phyloP scores from a whole-genome alignment of 2,797 vertebrate genomes.

The Myripristis jacobus region DNA sequence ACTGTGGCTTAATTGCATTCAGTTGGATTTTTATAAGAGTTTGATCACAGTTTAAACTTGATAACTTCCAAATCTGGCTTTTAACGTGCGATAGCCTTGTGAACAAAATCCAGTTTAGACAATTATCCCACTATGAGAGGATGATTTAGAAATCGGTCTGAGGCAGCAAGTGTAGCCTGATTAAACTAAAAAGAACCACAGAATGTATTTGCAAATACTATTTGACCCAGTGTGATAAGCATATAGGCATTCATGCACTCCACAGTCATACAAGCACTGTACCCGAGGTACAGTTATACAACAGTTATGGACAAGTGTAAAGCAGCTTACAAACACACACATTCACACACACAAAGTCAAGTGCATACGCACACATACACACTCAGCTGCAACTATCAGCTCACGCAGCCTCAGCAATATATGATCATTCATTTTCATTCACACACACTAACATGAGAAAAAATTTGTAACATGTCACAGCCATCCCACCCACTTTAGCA shows the following conservation, averaged over 20 bases:
- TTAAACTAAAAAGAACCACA: background rate
- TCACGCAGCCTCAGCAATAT: conserved; percentile 18
- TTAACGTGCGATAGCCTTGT: conserved; percentile 25
- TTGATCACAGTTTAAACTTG: conserved; percentile 4
- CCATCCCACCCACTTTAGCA: conserved; percentile 32
- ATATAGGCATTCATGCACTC: conserved; percentile 35
- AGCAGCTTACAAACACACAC: conserved; percentile 8
- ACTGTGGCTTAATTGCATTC: conserved; percentile 11
- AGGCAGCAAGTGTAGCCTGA: conserved; percentile 10
- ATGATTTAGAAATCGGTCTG: background rate
- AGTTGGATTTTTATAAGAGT: conserved; percentile 29
- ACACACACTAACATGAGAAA: conserved; percentile 40
- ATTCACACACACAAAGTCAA: background rate
- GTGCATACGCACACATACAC: conserved; percentile 11
- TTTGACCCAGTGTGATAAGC: conserved; percentile 53
- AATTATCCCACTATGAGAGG: conserved; percentile 1
- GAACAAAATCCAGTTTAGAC: conserved; percentile 7
- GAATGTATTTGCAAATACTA: conserved; percentile 32
- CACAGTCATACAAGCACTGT: conserved; percentile 27
- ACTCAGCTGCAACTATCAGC: conserved; percentile 6
- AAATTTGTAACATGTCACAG: conserved; percentile 12
- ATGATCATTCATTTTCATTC: conserved; percentile 31
- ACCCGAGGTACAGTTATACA: conserved; percentile 37
- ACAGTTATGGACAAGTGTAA: conserved; percentile 26
- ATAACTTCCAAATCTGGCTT: conserved; percentile 24